Base-by-base conservation (phyloP, 2,888 invertebrate genomes). In the Lampropteryx suffumata region DNA sequence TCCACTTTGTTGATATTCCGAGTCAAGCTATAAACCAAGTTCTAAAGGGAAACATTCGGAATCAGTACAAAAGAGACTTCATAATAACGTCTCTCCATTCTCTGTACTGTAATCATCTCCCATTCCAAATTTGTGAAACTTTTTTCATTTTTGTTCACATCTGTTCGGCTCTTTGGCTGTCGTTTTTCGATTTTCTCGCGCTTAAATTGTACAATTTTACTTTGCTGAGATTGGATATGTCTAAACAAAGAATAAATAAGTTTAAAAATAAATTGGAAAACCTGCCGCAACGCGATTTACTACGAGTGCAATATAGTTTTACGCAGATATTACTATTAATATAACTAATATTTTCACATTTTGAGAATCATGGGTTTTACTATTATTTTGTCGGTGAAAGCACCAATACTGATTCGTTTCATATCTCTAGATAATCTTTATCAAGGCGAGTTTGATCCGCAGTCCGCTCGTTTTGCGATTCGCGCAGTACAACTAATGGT, bases 121-220 rank as follows among this genome's bases (percentile, higher is more conserved):
- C 77, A 82, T 82, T 84, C 72, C 77, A 79, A 82, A 84, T 85
- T 80, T 79, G 73, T 67, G 66, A 78, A 88, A 89, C 83, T 88
- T 89, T 89, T 89, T 89, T 89, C 89, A 88, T 88, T 81, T 88
- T 76, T 82, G 82, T 85, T 79, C 84, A 80, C 87, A 88, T 88
- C 89, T 87, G 88, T 79, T 84, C 73, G 73, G 62, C 69, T 73
- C 72, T 76, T 76, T 69, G 69, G 67, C 64, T 69, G 70, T 63
- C 67, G 69, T 71, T 73, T 81, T 79, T 81, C 78, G 76, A 81
- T 83, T 78, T 71, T 69, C 57, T 69, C 61, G 65, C 65, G 64
- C 57, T 70, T 71, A 60, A 61, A 63, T 61, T 57, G 50, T 55
- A 56, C 35, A 28, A 35, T 55, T 58, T 56, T 51, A 43, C 26